A percentile compares a stretch with the other conserved stretches of the same genome.
Conservation (phyloP, 2,888 invertebrate genomes). For the Lamellibrachia satsuma region DNA sequence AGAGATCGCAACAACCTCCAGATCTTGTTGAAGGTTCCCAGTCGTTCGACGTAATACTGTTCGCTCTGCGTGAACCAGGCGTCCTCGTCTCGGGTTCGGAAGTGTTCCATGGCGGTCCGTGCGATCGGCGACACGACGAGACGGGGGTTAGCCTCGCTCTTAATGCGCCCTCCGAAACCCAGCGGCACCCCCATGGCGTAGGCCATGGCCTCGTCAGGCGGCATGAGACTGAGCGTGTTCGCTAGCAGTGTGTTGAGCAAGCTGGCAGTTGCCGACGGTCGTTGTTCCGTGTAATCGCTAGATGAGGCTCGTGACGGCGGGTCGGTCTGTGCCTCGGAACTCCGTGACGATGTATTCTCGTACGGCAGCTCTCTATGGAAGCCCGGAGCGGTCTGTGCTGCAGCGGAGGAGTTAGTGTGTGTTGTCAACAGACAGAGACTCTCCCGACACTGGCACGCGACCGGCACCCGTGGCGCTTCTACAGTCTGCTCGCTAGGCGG, state of each 20-base stretch:
- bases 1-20: not conserved
- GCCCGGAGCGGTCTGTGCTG: not conserved
- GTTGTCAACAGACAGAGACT: not conserved
- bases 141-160: not conserved
- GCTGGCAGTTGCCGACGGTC: not conserved
- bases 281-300: not conserved
- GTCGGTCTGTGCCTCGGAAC: not conserved
- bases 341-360: not conserved
- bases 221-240: not conserved
- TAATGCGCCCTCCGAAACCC: not conserved
- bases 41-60: not conserved
- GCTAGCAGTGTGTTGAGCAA: not conserved
- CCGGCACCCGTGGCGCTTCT: not conserved
- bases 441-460: not conserved
- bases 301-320: not conserved
- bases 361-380: not conserved
- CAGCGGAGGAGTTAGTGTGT: not conserved
- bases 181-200: constrained; percentile 4
- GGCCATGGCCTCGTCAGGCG: not conserved
- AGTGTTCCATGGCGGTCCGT: not conserved
- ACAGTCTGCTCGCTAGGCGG: not conserved
- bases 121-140: constrained; percentile 3
- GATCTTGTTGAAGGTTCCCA: not conserved
- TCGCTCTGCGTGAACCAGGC: not conserved
- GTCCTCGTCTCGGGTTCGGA: not conserved